phyloP scores from a whole-genome alignment of 2,113 vertebrate species.

The Vimba vimba region DNA sequence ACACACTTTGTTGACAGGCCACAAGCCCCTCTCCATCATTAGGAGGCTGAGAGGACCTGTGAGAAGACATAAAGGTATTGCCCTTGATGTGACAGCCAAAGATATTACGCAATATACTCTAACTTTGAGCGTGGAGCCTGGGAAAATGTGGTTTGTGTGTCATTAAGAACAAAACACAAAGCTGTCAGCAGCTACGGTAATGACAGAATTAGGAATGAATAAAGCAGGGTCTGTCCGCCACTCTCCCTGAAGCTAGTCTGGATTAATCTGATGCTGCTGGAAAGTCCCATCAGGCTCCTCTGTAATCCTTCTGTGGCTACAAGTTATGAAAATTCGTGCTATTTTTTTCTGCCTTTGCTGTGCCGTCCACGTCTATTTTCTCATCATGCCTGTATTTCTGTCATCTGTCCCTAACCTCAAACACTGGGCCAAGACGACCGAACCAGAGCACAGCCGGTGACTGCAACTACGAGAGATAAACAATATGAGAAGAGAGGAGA shows the following conservation, averaged over 20 bases:
- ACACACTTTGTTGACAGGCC: slow-evolving; percentile 47
- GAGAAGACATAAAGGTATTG: slow-evolving; percentile 19
- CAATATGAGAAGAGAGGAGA: background rate
- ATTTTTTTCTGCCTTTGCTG: background rate
- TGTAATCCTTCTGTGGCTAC: slow-evolving; percentile 28
- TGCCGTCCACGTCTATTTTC: background rate
- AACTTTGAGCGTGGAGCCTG: slow-evolving; percentile 18
- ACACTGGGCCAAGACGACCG: slow-evolving; percentile 64
- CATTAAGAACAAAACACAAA: background rate
- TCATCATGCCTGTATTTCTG: slow-evolving; percentile 20
- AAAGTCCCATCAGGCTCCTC: slow-evolving; percentile 22
- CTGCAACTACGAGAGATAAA: background rate
- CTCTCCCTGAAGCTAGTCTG: background rate
- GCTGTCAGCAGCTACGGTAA: slow-evolving; percentile 23
- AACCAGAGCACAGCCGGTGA: slow-evolving; percentile 48
- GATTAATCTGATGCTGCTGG: slow-evolving; percentile 13
- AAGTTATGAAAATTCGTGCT: slow-evolving; percentile 3
- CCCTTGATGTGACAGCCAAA: slow-evolving; percentile 25
- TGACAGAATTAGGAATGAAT: slow-evolving; percentile 11
- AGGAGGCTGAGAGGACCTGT: slow-evolving; percentile 6
- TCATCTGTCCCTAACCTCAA: slow-evolving; percentile 61
- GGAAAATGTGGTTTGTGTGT: slow-evolving; percentile 37
- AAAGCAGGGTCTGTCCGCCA: background rate
- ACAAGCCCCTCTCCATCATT: slow-evolving; percentile 36
- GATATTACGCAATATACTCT: slow-evolving; percentile 27